Conservation (phyloP, 2,888 invertebrate genomes). For the Noctuana brunneofusca region DNA sequence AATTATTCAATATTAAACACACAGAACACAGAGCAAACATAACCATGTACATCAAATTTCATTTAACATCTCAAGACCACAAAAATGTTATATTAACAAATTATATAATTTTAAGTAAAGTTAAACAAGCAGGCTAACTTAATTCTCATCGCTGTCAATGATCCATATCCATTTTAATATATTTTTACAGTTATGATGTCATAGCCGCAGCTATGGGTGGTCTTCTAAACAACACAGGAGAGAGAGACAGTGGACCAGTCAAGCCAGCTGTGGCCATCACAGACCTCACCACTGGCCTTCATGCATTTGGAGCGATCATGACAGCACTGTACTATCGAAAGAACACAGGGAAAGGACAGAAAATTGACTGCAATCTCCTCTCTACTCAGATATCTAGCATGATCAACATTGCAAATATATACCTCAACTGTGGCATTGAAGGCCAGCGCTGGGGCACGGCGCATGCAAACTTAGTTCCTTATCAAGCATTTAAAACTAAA, state of each 20-base stretch:
- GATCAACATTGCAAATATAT: conserved; percentile 95
- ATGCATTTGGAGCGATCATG: conserved; percentile 96
- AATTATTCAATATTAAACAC: too few relatives aligned
- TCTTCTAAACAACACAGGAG: conserved; percentile 94
- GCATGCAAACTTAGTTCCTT: conserved; percentile 97
- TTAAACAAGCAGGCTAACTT: too few relatives aligned
- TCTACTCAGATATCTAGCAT: conserved; percentile 95
- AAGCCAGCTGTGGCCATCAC: conserved; percentile 97
- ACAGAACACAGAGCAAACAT: too few relatives aligned
- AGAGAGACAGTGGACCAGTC: conserved; percentile 90
- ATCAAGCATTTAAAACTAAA: conserved; percentile 92
- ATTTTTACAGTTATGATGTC: conserved; percentile 92
- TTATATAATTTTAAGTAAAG: too few relatives aligned
- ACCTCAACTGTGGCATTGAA: conserved; percentile 92
- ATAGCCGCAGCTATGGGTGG: conserved; percentile 97
- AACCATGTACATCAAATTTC: too few relatives aligned
- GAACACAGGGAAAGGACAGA: conserved; percentile 92
- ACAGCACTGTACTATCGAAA: conserved; percentile 92
- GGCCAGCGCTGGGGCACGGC: conserved; percentile 94
- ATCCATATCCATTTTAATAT: too few relatives aligned
- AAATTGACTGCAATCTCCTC: conserved; percentile 96
- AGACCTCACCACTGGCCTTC: conserved; percentile 96
- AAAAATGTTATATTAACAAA: too few relatives aligned
- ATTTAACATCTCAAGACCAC: too few relatives aligned
- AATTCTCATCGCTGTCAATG: too few relatives aligned